Evolutionary conservation across 2,888 invertebrate genomes (phyloP).

Genomic region (Leptogaster cylindrica): DNA sequence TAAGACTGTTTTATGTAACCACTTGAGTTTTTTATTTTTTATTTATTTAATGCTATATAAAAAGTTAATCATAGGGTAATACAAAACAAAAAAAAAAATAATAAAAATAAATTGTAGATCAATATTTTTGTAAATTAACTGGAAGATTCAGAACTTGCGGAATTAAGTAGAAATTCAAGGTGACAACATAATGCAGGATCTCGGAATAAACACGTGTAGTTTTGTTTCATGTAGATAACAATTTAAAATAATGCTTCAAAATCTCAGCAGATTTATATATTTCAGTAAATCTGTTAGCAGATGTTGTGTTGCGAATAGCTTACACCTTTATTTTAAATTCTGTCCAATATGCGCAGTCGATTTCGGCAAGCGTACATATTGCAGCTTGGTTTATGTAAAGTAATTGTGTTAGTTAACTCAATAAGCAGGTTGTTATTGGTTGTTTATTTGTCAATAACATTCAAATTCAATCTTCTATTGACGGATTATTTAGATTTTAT

Average conservation of each 20-base stretch:
- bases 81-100: constrained; percentile 12
- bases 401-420: constrained; percentile 21
- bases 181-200: constrained; percentile 10
- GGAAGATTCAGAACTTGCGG: constrained; percentile 4
- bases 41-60: constrained; percentile 11
- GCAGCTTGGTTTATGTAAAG: constrained; percentile 11
- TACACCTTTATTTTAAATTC: too few species aligned
- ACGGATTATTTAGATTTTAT: neutral
- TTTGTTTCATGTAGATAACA: constrained; percentile 10
- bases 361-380: too few species aligned
- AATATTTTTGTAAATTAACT: constrained; percentile 36
- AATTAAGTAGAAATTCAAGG: neutral
- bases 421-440: constrained; percentile 27
- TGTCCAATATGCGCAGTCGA: too few species aligned
- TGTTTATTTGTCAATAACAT: constrained; percentile 29
- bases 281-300: constrained; percentile 15
- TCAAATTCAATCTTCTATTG: neutral
- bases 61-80: constrained; percentile 6
- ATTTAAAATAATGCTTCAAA: neutral
- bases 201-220: constrained; percentile 8
- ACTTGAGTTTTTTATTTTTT: constrained; percentile 16
- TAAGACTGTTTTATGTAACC: constrained; percentile 36
- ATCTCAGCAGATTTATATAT: constrained; percentile 1
- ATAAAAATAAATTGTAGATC: constrained; percentile 18
- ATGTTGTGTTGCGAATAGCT: too few species aligned